Base-by-base conservation (phyloP, 2,888 invertebrate species). In the Acleris literana region DNA sequence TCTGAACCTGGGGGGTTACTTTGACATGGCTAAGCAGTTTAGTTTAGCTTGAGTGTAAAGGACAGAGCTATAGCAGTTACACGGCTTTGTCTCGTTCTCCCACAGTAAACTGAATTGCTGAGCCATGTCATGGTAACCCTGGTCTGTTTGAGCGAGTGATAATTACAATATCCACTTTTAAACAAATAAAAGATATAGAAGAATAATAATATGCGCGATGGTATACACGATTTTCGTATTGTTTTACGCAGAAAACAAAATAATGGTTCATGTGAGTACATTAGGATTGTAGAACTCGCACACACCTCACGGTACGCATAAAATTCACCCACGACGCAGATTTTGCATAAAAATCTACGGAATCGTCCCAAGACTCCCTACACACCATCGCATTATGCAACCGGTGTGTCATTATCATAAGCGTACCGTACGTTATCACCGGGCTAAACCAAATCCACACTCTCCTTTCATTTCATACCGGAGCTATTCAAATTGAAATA, bases 341-440 rank as follows among this genome's bases (percentile, higher is more conserved):
- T 84, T 87, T 86, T 82, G 73, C 80, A 77, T 79, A 82, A 86
- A 86, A 88, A 81, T 84, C 82, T 82, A 73, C 75, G 73, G 74
- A 77, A 83, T 79, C 78, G 67, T 84, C 79, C 71, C 81, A 73
- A 72, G 74, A 76, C 77, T 84, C 79, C 71, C 81, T 74, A 72
- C 75, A 76, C 77, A 77, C 83, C 86, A 88, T 91, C 81, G 77
- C 89, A 91, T 91, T 91, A 91, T 91, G 90, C 90, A 84, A 76
- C 84, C 78, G 74, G 78, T 80, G 81, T 78, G 72, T 78, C 80
- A 91, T 91, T 92, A 90, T 87, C 91, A 92, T 91, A 69, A 71
- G 64, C 60, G 60, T 58, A 57, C 51, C 59, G 55, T 60, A 62
- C 60, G 55, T 65, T 65, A 65, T 44, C 65, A 56, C 65, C 55